Base-by-base conservation (phyloP, 2,113 vertebrate species). In the Ictalurus furcatus region DNA sequence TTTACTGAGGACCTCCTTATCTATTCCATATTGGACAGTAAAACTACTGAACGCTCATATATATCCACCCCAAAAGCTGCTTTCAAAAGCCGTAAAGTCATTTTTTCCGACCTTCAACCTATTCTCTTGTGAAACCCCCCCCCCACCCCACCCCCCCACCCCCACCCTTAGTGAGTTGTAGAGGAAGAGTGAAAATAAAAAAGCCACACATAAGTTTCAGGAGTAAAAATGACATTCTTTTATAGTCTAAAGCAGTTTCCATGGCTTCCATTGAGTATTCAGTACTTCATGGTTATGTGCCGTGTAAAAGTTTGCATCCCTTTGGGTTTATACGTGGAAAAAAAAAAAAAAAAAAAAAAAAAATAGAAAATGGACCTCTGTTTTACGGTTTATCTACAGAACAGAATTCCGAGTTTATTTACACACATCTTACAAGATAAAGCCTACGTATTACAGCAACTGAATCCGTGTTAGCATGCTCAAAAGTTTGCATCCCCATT, bases 1-100 rank as follows among this genome's bases (percentile, higher is more conserved):
- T 84, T 90, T 0, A 93, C 86, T 89, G 79, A 54, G 78, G 84
- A 89, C 56, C 87, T 71, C 90, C 91, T 91, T 84, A 93, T 94
- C 88, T 92, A 65, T 90, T 91, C 92, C 91, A 93, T 86, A 89
- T 90, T 89, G 81, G 86, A 82, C 71, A 56, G 80, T 93, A 90
- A 93, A 92, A 93, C 93, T 92, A 92, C 91, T 54, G 86, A 92
- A 88, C 81, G 48, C 84, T 88, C 61, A 90, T 59, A 85, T 90
- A 86, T 89, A 92, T 93, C 74, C 80, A 88, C 80, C 86, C 48
- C 69, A 21, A 73, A 71, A 87, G 87, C 48, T 12, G 54, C 25
- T 78, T 21, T 84, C 58, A 85, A 59, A 80, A 86, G 91, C 87
- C 59, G 82, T 90, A 84, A 92, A 90, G 69, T 90, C 86, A 56